phyloP scores from a whole-genome alignment of 1,140 invertebrate genomes.

The Cepaea nemoralis region DNA sequence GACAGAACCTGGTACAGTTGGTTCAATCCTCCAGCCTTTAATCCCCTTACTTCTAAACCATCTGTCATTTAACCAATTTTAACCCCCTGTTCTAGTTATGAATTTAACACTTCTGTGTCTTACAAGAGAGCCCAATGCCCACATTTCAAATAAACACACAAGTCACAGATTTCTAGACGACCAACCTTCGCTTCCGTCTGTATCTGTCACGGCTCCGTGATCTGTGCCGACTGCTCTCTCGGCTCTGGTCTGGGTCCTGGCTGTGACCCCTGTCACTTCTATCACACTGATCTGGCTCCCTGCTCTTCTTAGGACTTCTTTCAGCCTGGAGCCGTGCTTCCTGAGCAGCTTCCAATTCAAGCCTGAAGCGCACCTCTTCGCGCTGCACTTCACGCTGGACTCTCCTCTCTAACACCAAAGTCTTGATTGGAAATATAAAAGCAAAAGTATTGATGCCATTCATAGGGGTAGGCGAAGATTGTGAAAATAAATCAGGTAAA shows the following conservation, averaged over 20 bases:
- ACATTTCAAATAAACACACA: too few species aligned
- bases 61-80: too few species aligned
- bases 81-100: too few species aligned
- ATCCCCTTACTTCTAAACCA: too few species aligned
- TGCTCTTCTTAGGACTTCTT: constrained; percentile 50
- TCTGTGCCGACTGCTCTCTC: constrained; percentile 20
- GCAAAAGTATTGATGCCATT: too few species aligned
- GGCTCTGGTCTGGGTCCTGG: constrained; percentile 43
- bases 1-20: too few species aligned
- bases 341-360: constrained; percentile 53
- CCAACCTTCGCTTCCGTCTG: constrained; percentile 35
- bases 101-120: too few species aligned
- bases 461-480: too few species aligned
- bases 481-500: too few species aligned
- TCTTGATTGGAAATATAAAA: not conserved
- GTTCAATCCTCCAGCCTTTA: too few species aligned
- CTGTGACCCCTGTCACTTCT: constrained; percentile 42
- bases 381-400: constrained; percentile 63
- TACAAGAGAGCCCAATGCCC: too few species aligned
- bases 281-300: constrained; percentile 25
- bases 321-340: constrained; percentile 47
- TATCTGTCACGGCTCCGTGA: constrained; percentile 29
- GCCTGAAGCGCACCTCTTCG: constrained; percentile 64
- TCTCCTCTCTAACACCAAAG: constrained; percentile 54
- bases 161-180: too few species aligned